Conservation (phyloP, 2,797 vertebrate species). For the Staurois parvus region DNA sequence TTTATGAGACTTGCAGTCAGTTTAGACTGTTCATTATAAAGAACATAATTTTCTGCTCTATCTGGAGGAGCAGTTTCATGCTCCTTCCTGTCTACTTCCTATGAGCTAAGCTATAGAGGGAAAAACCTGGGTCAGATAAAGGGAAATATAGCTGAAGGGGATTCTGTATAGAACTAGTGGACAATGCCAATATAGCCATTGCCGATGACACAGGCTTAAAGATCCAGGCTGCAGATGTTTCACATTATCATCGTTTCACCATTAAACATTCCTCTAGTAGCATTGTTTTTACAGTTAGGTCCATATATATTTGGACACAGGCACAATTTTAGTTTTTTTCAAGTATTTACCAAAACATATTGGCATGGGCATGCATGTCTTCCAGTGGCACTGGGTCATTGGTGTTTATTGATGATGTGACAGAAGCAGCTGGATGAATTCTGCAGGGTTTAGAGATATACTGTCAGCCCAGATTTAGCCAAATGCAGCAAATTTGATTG, state of each 20-base stretch:
- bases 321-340: too few species aligned
- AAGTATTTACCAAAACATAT: too few species aligned
- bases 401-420: too few species aligned
- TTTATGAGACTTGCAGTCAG: not conserved
- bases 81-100: not conserved
- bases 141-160: not conserved
- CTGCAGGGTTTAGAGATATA: too few species aligned
- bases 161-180: not conserved
- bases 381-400: too few species aligned
- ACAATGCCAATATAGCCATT: not conserved
- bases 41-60: not conserved
- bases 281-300: too few species aligned
- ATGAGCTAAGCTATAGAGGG: not conserved
- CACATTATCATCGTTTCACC: not conserved
- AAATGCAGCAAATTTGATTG: too few species aligned
- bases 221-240: not conserved
- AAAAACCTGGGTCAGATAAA: conserved; percentile 10
- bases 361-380: too few species aligned
- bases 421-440: too few species aligned
- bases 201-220: not conserved
- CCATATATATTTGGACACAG: too few species aligned
- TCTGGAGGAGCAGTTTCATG: not conserved
- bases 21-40: not conserved
- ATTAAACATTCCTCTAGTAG: not conserved
- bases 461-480: too few species aligned